These are phyloP conservation scores for Thaumatotibia leucotreta DNA, from an alignment of 1,140 invertebrate genomes.

Conservation along the genomic window DNA sequence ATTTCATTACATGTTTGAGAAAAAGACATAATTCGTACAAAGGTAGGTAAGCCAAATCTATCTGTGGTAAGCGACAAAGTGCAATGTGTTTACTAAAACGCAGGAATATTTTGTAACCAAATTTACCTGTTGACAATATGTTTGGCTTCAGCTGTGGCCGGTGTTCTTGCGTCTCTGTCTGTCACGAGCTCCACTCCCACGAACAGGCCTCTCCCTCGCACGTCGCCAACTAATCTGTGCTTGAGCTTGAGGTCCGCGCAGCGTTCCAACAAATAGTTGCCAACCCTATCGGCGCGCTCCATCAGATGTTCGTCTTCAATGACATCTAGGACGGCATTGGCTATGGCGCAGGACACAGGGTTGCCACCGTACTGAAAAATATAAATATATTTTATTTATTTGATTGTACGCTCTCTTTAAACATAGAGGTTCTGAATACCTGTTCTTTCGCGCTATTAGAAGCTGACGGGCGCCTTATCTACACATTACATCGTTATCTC, in stretches of 20 bases:
- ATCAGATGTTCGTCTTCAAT: constrained; percentile 92
- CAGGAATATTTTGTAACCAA: too few species aligned
- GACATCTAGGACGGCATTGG: constrained; percentile 95
- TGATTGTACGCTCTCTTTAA: too few species aligned
- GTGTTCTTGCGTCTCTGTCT: constrained; percentile 85
- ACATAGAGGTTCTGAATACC: too few species aligned
- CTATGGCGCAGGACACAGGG: constrained; percentile 97
- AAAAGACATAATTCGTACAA: too few species aligned
- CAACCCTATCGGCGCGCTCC: constrained; percentile 89
- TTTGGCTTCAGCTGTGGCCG: constrained; percentile 89
- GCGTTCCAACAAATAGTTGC: constrained; percentile 85
- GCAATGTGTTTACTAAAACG: too few species aligned
- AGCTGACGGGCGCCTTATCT: too few species aligned
- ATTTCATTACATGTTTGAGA: too few species aligned
- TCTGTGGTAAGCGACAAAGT: too few species aligned
- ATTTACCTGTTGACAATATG: constrained; percentile 85
- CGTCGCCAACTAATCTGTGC: constrained; percentile 90
- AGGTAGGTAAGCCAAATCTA: too few species aligned
- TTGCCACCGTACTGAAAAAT: constrained; percentile 95
- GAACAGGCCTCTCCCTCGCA: constrained; percentile 93
- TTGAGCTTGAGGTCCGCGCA: constrained; percentile 84
- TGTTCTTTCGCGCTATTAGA: too few species aligned
- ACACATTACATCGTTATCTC: too few species aligned
- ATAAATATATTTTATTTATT: constrained; percentile 67
- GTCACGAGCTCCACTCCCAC: constrained; percentile 96